phyloP scores from a whole-genome alignment of 2,888 invertebrate genomes.

The Agriopis leucophaearia region DNA sequence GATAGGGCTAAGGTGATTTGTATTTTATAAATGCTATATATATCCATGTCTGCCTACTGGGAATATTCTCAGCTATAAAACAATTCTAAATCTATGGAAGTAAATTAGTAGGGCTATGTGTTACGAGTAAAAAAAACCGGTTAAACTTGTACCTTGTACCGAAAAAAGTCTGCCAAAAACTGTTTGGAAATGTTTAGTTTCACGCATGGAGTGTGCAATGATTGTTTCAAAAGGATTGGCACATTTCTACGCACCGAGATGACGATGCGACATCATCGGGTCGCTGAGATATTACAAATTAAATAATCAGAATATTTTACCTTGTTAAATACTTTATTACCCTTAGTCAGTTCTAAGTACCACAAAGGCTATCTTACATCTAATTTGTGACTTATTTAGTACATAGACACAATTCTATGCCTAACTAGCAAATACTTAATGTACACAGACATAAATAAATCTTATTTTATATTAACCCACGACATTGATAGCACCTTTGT shows the following conservation, averaged over 20 bases:
- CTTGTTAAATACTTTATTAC: constrained; percentile 60
- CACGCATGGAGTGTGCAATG: background rate
- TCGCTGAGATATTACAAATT: background rate
- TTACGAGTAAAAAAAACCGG: no score
- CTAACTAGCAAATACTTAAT: constrained; percentile 63
- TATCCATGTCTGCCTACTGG: no score
- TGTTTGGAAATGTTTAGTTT: background rate
- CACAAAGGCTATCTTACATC: constrained; percentile 84
- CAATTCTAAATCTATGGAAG: no score
- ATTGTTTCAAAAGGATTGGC: background rate
- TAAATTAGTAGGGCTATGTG: no score
- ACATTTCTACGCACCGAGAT: background rate
- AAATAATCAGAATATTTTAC: constrained; percentile 38
- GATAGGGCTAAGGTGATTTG: no score
- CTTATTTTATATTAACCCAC: constrained; percentile 48
- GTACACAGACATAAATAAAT: constrained; percentile 79
- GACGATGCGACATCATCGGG: no score
- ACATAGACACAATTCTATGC: constrained; percentile 31
- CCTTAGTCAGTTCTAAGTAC: constrained; percentile 59
- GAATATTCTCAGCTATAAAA: no score
- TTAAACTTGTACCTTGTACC: no score
- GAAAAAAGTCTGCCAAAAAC: no score
- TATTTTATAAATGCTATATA: no score
- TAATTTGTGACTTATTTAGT: constrained; percentile 81
- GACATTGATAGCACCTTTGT: constrained; percentile 40